Evolutionary conservation across 2,888 invertebrate genomes (phyloP), one percentile per base, ranked within the genome.

Genomic region (Ametastegia equiseti): DNA sequence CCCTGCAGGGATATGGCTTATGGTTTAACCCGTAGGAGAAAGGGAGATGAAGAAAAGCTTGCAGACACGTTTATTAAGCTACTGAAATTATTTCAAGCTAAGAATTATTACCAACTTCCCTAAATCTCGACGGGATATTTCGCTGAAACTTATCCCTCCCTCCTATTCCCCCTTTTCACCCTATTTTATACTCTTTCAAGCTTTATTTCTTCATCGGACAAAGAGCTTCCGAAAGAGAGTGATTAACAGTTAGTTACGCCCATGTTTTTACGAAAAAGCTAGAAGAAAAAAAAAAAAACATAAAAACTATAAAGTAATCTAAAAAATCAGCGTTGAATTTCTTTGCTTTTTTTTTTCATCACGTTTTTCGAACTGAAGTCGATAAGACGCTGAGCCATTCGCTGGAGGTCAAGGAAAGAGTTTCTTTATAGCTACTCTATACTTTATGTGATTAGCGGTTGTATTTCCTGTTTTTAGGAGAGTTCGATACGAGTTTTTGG

Each of bases 41-140:
- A n/a, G n/a, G n/a, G n/a, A 67, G 23, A 36, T 4, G 1, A 4
- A n/a, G 67, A 67, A 39, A 67, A 39, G 23, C 19, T 23, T 36
- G n/a, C 67, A 27, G 67, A 60, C 60, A 67, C 67, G 39, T 67
- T 67, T 67, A 67, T 39, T 67, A 67, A 67, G 39, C 67, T 67
- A 60, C 36, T 67, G n/a, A 67, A 67, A 39, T 67, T 67, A 67
- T 39, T 67, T 67, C 42, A 11, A 36, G 23, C 23, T 13, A 19
- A n/a, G 9, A 67, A 67, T 67, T 67, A 67, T 67, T 67, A 67
- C 11, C 42, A 67, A 67, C 13, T 67, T 23, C 11, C n/a, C 15
- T 13, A 19, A 67, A 39, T 67, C 67, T 42, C 19, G 23, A 39
- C 19, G 11, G 19, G 39, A 67, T 67, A 36, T 67, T 67, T 67